Percentiles rank a stretch among this genome's conserved stretches.
Conservation (phyloP, 1,140 invertebrate species). For the Caerostris darwini region DNA sequence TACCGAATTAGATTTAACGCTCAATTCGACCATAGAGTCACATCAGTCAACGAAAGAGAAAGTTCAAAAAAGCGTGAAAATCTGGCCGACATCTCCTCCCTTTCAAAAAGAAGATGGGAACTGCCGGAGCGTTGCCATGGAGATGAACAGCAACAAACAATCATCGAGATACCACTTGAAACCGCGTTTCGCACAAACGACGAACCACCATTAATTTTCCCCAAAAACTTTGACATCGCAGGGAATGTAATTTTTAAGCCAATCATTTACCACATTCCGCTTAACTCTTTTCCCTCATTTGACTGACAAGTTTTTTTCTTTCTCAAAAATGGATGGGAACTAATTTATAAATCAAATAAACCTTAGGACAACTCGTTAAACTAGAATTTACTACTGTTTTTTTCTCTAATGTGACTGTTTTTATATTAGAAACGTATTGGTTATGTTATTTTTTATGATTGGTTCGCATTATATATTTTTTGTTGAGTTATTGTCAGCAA, state of each 20-base stretch:
- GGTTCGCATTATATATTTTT: too few species aligned
- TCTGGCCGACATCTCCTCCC: constrained; percentile 1
- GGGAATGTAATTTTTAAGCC: constrained; percentile 69
- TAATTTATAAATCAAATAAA: too few species aligned
- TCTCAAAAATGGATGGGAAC: neutral
- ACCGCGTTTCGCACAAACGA: constrained; percentile 45
- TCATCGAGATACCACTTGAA: constrained; percentile 70
- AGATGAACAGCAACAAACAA: constrained; percentile 72
- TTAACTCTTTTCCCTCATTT: neutral
- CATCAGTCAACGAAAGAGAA: constrained; percentile 46
- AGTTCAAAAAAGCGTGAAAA: constrained; percentile 60
- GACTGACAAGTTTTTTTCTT: neutral
- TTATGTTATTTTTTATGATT: too few species aligned
- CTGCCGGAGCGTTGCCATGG: constrained; percentile 62
- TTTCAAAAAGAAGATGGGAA: constrained; percentile 70
- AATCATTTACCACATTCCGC: constrained; percentile 24
- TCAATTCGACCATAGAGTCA: constrained; percentile 24
- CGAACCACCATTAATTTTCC: constrained; percentile 62
- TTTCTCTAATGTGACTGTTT: too few species aligned
- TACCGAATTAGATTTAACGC: constrained; percentile 63
- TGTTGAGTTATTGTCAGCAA: too few species aligned
- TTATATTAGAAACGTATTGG: too few species aligned
- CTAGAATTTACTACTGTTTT: too few species aligned
- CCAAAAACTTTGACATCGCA: constrained; percentile 38
- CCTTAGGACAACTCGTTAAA: too few species aligned